A percentile compares a stretch with the other conserved stretches of the same genome.
phyloP scores from a whole-genome alignment of 1,140 invertebrate species.

The Maconellicoccus hirsutus region DNA sequence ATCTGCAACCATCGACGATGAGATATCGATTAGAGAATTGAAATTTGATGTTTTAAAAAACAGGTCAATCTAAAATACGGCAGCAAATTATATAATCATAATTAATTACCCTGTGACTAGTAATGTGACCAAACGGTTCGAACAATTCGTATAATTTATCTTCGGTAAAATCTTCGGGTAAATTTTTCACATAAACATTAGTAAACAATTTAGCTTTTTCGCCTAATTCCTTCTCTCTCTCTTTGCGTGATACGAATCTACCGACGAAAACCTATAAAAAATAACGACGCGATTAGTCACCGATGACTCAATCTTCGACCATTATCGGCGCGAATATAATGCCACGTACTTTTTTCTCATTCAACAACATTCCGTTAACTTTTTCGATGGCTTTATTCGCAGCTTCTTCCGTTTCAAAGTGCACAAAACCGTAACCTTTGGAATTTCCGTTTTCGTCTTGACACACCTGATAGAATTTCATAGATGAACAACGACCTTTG shows the following conservation, averaged over 20 bases:
- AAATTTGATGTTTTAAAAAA: no score
- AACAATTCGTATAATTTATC: conserved; percentile 89
- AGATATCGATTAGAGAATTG: no score
- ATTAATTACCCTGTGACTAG: conserved; percentile 76
- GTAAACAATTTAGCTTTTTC: conserved; percentile 96
- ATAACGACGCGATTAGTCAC: neutral
- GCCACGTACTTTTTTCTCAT: conserved; percentile 67
- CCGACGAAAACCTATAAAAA: conserved; percentile 75
- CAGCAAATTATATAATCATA: no score
- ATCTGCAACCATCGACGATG: no score
- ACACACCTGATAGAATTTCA: conserved; percentile 43
- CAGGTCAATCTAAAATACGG: no score
- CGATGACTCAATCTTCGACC: neutral
- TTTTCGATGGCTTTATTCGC: conserved; percentile 95
- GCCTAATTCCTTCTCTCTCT: conserved; percentile 94
- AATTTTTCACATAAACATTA: conserved; percentile 99
- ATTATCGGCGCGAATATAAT: neutral
- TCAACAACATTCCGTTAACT: conserved; percentile 90
- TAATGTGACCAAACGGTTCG: conserved; percentile 87
- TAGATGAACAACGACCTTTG: no score
- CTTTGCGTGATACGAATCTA: conserved; percentile 93
- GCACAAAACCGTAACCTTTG: conserved; percentile 99
- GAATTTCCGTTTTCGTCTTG: conserved; percentile 92
- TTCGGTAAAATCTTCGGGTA: conserved; percentile 88
- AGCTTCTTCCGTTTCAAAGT: conserved; percentile 99